Base-by-base conservation (phyloP, 2,888 invertebrate species). In the Lysandra coridon region DNA sequence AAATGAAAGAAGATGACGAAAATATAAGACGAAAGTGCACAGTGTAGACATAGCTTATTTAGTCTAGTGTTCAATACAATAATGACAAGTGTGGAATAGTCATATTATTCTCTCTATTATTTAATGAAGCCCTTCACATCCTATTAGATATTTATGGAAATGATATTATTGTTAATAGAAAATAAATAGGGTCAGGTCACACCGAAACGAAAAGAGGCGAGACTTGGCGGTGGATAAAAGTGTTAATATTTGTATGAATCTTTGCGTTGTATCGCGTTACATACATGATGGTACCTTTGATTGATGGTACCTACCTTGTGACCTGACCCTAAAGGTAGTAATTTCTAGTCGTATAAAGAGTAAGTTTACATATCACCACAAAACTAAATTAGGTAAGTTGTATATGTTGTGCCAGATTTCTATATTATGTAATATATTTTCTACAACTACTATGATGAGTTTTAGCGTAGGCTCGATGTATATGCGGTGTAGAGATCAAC, bases 91-190 rank as follows among this genome's bases (percentile, higher is more conserved):
- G 7, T 30, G 12, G 64, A 57, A 17, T 64, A 30, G 30, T 30
- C 23, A 64, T 30, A 64, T 64, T 64, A 23, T 30, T 64, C 64
- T 64, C 64, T 64, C 64, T 64, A 64, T 64, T 64, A 30, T 64
- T 64, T 30, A 64, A 7, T 64, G 4, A 64, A 64, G 30, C 30
- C 4, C 23, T 64, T 30, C 10, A 30, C 12, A 30, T 23, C 64
- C 64, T 30, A 64, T 30, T 64, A 64, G 30, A 10, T 30, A 30
- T 64, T 23, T 64, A 10, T 30, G 4, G 4, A 57, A 17, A 64
- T 4, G 23, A 64, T 30, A 64, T 30, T 30, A 30, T 1, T 64
- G 64, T 4, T 30, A 64, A 7, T 23, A 30, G 7, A 12, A 64
- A 64, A 64, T 23, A 30, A 7, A 30, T 62, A 23, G 49, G 57